Evolutionary conservation across 2,888 invertebrate species (phyloP).

Genomic region (Rhingia campestris): DNA sequence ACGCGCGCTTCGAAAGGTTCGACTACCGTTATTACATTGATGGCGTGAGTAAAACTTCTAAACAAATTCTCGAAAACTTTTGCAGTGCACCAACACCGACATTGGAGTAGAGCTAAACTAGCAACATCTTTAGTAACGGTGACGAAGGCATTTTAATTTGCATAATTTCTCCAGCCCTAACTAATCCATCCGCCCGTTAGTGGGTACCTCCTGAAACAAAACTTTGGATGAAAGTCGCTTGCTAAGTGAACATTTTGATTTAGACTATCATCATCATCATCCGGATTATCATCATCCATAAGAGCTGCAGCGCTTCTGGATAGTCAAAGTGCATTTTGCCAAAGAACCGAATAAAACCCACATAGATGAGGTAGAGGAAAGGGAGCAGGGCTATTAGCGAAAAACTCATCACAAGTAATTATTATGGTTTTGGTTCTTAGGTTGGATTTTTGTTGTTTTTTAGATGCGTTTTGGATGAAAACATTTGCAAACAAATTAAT

Average conservation of each 20-base stretch:
- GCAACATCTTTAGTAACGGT: conserved; percentile 25
- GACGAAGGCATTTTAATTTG: conserved; percentile 44
- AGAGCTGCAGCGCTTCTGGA: background rate
- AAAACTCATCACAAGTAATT: conserved; percentile 48
- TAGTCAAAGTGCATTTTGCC: conserved; percentile 16
- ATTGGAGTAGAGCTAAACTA: conserved; percentile 1
- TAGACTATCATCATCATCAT: conserved; percentile 2
- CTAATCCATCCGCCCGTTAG: background rate
- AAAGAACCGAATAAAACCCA: background rate
- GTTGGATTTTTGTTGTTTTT: background rate
- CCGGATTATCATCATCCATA: conserved; percentile 1
- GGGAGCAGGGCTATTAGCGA: background rate
- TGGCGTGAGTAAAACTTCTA: conserved; percentile 21
- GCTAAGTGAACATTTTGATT: conserved; percentile 17
- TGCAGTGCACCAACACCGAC: background rate
- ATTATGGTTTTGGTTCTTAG: conserved; percentile 22
- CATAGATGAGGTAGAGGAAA: background rate
- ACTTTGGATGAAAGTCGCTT: conserved; percentile 6
- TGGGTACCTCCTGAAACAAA: background rate
- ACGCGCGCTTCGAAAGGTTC: background rate
- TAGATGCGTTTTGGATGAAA: background rate
- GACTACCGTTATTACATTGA: conserved; percentile 28
- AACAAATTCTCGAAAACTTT: conserved; percentile 6
- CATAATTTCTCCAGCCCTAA: conserved; percentile 21
- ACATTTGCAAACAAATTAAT: conserved; percentile 5